Evolutionary conservation across 2,113 vertebrate species (phyloP).

Genomic region (Paralichthys olivaceus): DNA sequence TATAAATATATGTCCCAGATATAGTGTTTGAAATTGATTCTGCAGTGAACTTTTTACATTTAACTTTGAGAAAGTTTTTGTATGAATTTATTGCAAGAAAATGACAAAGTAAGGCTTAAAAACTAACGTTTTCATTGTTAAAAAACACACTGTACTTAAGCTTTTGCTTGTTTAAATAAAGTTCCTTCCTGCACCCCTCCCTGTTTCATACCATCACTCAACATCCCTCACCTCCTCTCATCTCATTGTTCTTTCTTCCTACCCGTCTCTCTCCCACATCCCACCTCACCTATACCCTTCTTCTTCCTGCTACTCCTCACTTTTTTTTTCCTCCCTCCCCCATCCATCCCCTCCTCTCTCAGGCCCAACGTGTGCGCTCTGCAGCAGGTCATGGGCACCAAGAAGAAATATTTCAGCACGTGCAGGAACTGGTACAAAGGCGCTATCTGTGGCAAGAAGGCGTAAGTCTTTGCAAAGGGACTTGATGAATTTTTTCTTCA

Average conservation of each 20-base stretch:
- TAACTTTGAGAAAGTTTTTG: background rate
- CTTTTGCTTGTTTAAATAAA: background rate
- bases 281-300: background rate
- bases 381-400: slow-evolving; percentile 92
- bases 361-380: slow-evolving; percentile 95
- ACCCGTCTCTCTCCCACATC: background rate
- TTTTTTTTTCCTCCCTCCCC: background rate
- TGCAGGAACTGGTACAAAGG: slow-evolving; percentile 97
- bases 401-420: slow-evolving; percentile 98
- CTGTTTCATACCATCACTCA: slow-evolving; percentile 2
- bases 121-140: background rate
- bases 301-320: background rate
- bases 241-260: background rate
- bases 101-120: background rate
- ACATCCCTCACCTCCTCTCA: background rate
- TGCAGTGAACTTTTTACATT: background rate
- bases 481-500: background rate
- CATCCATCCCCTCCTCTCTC: slow-evolving; percentile 3
- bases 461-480: slow-evolving; percentile 87
- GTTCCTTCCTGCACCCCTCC: slow-evolving; percentile 2
- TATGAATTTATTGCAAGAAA: background rate
- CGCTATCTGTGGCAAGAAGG: slow-evolving; percentile 94
- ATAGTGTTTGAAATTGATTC: background rate
- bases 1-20: background rate
- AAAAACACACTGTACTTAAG: background rate